A percentile compares a stretch with the other conserved stretches of the same genome.
phyloP scores from a whole-genome alignment of 2,888 invertebrate genomes.

The Hypolimnas misippus region DNA sequence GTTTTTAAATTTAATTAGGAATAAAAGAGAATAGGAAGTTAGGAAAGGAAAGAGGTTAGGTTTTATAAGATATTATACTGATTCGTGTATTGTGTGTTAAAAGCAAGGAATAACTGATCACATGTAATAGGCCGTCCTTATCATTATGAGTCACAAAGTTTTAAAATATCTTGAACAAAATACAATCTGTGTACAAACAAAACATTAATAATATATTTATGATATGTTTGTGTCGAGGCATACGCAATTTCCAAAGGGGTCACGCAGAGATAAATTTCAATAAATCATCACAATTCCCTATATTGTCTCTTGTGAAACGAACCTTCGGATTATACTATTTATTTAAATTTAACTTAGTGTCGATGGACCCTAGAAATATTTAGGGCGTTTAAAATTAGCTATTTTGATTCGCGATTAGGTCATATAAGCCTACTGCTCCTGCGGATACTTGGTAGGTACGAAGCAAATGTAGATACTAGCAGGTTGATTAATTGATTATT shows the following conservation, averaged over 20 bases:
- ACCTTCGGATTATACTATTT: constrained; percentile 53
- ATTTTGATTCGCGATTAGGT: not conserved
- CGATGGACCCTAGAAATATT: constrained; percentile 32
- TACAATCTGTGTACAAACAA: constrained; percentile 20
- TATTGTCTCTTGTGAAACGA: constrained; percentile 51
- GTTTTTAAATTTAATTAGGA: no score
- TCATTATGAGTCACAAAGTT: not conserved
- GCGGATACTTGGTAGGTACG: no score
- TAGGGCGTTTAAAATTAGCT: not conserved
- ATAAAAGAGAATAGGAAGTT: no score
- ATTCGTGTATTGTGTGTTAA: no score
- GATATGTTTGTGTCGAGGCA: constrained; percentile 27
- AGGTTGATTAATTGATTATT: no score
- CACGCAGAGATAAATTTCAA: constrained; percentile 48
- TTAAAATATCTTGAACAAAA: constrained; percentile 6
- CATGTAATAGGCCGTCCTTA: no score
- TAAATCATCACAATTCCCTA: constrained; percentile 55
- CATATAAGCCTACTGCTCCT: no score
- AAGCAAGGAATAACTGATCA: no score
- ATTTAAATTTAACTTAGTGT: constrained; percentile 45
- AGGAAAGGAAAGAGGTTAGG: no score
- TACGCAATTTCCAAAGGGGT: constrained; percentile 42
- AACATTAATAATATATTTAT: constrained; percentile 25
- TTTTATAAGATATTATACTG: no score
- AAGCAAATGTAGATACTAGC: no score